phyloP scores from a whole-genome alignment of 1,140 invertebrate species.

The Drosophila azteca region DNA sequence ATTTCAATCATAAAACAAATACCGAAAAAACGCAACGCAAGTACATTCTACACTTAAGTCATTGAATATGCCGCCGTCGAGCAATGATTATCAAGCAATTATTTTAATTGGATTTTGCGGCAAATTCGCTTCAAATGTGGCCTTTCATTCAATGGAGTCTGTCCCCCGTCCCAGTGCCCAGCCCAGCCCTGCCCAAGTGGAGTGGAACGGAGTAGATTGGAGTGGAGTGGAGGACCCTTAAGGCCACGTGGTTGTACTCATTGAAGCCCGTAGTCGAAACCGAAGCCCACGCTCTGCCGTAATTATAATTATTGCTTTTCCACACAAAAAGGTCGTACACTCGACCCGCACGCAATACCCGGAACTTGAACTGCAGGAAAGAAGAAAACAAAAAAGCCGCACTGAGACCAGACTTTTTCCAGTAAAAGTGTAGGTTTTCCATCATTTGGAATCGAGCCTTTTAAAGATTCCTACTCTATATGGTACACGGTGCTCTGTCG shows the following conservation, averaged over 20 bases:
- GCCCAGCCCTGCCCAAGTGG: neutral
- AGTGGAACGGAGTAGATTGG: conserved; percentile 12
- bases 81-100: conserved; percentile 47
- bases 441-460: conserved; percentile 7
- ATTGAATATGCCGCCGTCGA: conserved; percentile 39
- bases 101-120: conserved; percentile 62
- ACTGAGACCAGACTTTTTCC: neutral
- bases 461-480: conserved; percentile 3
- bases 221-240: conserved; percentile 22
- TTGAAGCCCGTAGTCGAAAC: conserved; percentile 34
- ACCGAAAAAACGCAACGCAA: conserved; percentile 41
- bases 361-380: conserved; percentile 7
- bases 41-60: conserved; percentile 44
- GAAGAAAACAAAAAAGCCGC: neutral
- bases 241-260: conserved; percentile 64
- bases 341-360: conserved; percentile 61
- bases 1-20: conserved; percentile 84
- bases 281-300: conserved; percentile 8
- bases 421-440: neutral
- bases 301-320: conserved; percentile 70
- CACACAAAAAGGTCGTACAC: conserved; percentile 31
- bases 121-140: conserved; percentile 5
- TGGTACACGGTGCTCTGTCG: neutral
- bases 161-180: neutral
- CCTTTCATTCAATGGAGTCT: neutral